Conservation (phyloP, 2,797 vertebrate species). For the Aselliscus stoliczkanus region DNA sequence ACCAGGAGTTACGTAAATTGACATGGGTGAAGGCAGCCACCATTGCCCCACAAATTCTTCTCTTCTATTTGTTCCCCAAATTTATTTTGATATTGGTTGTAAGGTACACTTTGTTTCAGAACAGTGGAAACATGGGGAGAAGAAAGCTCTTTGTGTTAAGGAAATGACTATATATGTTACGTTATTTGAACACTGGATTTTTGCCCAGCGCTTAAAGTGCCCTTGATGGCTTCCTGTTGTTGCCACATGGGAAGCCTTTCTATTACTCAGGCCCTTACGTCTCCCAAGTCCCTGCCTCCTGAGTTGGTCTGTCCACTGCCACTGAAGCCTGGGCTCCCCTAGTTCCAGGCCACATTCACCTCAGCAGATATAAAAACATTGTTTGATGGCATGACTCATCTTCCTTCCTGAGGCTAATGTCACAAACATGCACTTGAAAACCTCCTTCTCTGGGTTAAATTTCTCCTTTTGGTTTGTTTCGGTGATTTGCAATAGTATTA, state of each 20-base stretch:
- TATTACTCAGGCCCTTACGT: not conserved
- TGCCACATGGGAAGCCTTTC: not conserved
- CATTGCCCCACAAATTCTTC: not conserved
- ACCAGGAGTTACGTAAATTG: not conserved
- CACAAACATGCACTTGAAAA: not conserved
- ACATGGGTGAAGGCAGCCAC: not conserved
- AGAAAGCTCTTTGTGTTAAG: not conserved
- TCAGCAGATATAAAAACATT: not conserved
- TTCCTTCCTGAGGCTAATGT: constrained; percentile 46
- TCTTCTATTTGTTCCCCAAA: not conserved
- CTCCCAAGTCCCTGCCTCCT: not conserved
- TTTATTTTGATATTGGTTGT: not conserved
- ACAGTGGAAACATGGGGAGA: not conserved
- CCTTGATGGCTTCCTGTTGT: not conserved
- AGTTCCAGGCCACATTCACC: not conserved
- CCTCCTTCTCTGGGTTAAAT: not conserved
- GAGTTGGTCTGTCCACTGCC: too few relatives aligned
- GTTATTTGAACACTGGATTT: not conserved
- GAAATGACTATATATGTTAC: not conserved
- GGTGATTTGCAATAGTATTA: not conserved
- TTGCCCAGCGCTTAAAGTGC: not conserved
- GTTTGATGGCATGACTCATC: not conserved
- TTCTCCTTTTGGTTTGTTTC: not conserved
- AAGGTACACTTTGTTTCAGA: not conserved
- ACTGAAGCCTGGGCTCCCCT: not conserved